These are phyloP conservation scores for Chaenodraco wilsoni DNA, from an alignment of 2,797 vertebrate genomes.

Conservation along the genomic window DNA sequence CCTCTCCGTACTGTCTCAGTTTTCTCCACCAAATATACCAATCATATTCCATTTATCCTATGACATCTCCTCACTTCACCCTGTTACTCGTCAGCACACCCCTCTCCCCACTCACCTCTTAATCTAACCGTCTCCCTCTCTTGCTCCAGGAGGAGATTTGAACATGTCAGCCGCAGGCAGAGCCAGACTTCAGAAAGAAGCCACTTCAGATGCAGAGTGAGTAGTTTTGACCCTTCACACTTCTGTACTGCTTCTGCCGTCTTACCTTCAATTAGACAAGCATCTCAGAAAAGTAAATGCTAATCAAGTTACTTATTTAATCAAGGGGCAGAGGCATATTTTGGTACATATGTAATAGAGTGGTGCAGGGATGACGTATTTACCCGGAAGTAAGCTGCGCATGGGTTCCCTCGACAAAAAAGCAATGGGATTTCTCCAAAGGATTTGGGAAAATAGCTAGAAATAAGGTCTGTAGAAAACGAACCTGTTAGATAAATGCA, in stretches of 20 bases:
- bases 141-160: slow-evolving; percentile 88
- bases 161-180: slow-evolving; percentile 90
- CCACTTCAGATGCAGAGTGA: slow-evolving; percentile 87
- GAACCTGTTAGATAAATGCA: too few species aligned
- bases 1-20: neutral
- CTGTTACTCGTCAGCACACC: neutral
- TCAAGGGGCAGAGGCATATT: slow-evolving; percentile 27
- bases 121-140: slow-evolving; percentile 27
- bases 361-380: too few species aligned
- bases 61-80: slow-evolving; percentile 20
- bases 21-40: neutral
- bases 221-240: slow-evolving; percentile 64
- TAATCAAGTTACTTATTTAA: slow-evolving; percentile 29
- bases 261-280: slow-evolving; percentile 36
- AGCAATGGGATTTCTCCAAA: too few species aligned
- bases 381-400: too few species aligned
- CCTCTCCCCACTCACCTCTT: slow-evolving; percentile 6
- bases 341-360: neutral
- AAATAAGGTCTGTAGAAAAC: too few species aligned
- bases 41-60: neutral
- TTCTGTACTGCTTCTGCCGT: slow-evolving; percentile 20
- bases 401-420: too few species aligned
- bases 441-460: too few species aligned
- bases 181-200: slow-evolving; percentile 82
- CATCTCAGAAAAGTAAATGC: slow-evolving; percentile 30